phyloP scores from a whole-genome alignment of 2,797 vertebrate genomes.

The Kryptopterus vitreolus region DNA sequence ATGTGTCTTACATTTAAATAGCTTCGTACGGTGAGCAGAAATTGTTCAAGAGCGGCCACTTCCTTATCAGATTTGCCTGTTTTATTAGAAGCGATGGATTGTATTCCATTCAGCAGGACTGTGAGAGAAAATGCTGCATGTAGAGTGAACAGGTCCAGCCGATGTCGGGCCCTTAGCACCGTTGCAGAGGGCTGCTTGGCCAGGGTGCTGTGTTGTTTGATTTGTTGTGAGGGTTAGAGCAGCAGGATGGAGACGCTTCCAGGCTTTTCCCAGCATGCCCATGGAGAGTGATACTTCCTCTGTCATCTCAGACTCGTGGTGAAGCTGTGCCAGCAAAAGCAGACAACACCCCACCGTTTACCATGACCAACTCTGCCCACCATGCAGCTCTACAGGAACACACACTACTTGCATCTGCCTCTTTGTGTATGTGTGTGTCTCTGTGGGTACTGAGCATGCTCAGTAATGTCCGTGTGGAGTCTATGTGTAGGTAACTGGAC shows the following conservation, averaged over 20 bases:
- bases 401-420: constrained; percentile 40
- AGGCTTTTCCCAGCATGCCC: constrained; percentile 75
- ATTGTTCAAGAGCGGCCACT: not conserved
- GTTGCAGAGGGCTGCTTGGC: constrained; percentile 50
- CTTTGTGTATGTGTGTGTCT: constrained; percentile 18
- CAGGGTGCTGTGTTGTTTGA: constrained; percentile 62
- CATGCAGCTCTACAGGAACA: constrained; percentile 56
- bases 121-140: not conserved
- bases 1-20: not conserved
- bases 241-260: constrained; percentile 72
- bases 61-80: not conserved
- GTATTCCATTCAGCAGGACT: constrained; percentile 3
- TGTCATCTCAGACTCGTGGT: constrained; percentile 66
- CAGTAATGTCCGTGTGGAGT: not conserved
- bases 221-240: constrained; percentile 74
- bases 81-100: not conserved
- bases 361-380: constrained; percentile 63
- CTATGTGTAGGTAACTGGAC: not conserved
- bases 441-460: constrained; percentile 18
- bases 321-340: constrained; percentile 68
- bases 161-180: constrained; percentile 23
- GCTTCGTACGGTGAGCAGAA: not conserved
- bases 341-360: constrained; percentile 65
- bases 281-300: constrained; percentile 79
- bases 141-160: not conserved